Base-by-base conservation (phyloP, 2,113 vertebrate genomes). In the Odobenus rosmarus region DNA sequence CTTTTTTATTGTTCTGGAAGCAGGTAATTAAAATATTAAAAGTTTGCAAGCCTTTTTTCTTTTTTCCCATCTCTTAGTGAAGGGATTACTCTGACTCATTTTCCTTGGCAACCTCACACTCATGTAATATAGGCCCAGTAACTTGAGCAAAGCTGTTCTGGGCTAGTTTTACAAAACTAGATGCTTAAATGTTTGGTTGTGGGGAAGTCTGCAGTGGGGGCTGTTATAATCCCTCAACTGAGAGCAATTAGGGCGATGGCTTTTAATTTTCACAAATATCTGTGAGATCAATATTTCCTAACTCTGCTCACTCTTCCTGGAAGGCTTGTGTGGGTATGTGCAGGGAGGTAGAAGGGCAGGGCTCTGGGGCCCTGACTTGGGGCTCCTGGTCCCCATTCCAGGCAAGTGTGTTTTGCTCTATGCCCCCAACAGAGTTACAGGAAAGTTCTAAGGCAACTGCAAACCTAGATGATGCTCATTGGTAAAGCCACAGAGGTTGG, bases 1-100 rank as follows among this genome's bases (percentile, higher is more conserved):
- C 72, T 42, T 59, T 79, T 96, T 96, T 76, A 92, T 64, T 85
- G 55, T 76, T 92, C 88, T 88, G 81, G 83, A 97, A 94, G 61
- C 46, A 80, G 28, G 36, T 80, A 53, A 94, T 90, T 92, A 96
- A 92, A 84, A 87, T 33, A 84, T 59, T n/a, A 39, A 90, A 84
- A 39, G 18, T 82, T 51, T 55, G 57, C 90, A 85, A 62, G 76
- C 33, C 28, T 72, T 84, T 92, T 95, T 64, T 62, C 16, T 55
- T 79, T 72, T 42, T 9, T 9, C 9, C 1, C 26, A 55, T 90
- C 81, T 95, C 51, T 71, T 53, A 90, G 88, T 80, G 85, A 74
- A 94, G 57, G 55, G 79, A 87, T 93, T 74, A 39, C 61, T 90
- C 90, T 81, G 67, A 51, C 69, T 96, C 96, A 90, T 69, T 94